These are phyloP conservation scores for Camponotus vicinus DNA, from an alignment of 1,140 invertebrate species.

Conservation along the genomic window DNA sequence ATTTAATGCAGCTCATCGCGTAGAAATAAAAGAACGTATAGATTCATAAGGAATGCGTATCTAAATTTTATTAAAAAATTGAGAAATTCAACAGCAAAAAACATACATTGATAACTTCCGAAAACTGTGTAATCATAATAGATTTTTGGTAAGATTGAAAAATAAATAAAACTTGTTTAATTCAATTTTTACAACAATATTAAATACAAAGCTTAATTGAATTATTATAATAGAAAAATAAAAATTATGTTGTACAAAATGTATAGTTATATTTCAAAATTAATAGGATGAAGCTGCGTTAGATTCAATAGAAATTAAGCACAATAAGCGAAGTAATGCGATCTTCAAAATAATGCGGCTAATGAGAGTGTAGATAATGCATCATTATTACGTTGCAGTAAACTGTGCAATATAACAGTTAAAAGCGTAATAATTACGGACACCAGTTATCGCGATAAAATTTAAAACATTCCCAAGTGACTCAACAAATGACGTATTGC, in stretches of 20 bases:
- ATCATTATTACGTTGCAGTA: conserved; percentile 48
- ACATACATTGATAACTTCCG: not conserved
- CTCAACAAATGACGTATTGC: not conserved
- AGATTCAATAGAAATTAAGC: conserved; percentile 18
- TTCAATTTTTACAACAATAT: not conserved
- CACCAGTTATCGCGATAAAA: conserved; percentile 55
- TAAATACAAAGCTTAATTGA: not conserved
- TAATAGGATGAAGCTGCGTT: not conserved
- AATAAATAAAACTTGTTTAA: conserved; percentile 15
- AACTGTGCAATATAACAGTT: conserved; percentile 40
- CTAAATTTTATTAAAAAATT: conserved; percentile 7
- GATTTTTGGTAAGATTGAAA: not conserved
- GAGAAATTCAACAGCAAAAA: not conserved
- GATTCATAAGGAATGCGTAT: too few species aligned
- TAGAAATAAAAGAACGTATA: not conserved
- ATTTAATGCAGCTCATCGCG: not conserved
- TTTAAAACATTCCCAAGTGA: conserved; percentile 52
- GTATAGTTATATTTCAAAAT: not conserved
- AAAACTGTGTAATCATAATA: not conserved
- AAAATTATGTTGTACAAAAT: not conserved
- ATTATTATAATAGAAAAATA: not conserved
- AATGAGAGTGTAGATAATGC: conserved; percentile 49
- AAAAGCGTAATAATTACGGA: conserved; percentile 55
- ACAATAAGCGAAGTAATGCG: conserved; percentile 2
- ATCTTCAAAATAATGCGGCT: conserved; percentile 43